A percentile compares a stretch with the other conserved stretches of the same genome.
These are phyloP conservation scores for Bovichtus diacanthus DNA, from an alignment of 2,797 vertebrate species.

Conservation along the genomic window DNA sequence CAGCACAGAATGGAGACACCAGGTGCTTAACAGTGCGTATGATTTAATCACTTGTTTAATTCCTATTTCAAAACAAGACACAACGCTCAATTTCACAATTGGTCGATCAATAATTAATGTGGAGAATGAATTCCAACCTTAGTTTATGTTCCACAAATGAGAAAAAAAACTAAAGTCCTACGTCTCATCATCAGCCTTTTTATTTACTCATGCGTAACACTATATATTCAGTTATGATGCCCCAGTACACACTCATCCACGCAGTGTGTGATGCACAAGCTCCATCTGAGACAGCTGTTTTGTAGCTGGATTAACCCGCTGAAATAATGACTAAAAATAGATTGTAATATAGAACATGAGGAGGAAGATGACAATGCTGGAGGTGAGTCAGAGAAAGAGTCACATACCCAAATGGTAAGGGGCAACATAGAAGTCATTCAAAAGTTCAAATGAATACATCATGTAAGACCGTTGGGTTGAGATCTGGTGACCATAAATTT, in stretches of 20 bases:
- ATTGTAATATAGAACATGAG: neutral
- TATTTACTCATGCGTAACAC: neutral
- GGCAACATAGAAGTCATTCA: neutral
- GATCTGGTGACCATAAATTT: no score
- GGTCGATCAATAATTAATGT: neutral
- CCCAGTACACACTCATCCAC: constrained; percentile 1
- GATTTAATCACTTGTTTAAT: neutral
- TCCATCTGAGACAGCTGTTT: constrained; percentile 12
- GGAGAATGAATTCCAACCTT: neutral
- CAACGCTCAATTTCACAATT: neutral
- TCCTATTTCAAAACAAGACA: constrained; percentile 5
- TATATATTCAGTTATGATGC: neutral
- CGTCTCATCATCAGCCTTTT: neutral
- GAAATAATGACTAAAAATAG: neutral
- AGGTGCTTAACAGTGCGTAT: neutral
- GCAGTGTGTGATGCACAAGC: constrained; percentile 3
- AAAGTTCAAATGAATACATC: neutral
- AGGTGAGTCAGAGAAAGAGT: neutral
- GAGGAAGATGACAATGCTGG: neutral
- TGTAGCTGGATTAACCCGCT: constrained; percentile 4
- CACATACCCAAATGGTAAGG: neutral
- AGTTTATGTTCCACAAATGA: neutral
- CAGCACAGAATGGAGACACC: neutral
- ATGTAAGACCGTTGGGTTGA: neutral
- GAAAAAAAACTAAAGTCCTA: neutral